These are phyloP conservation scores for Lithophane semibrunnea DNA, from an alignment of 2,888 invertebrate species.

Conservation along the genomic window DNA sequence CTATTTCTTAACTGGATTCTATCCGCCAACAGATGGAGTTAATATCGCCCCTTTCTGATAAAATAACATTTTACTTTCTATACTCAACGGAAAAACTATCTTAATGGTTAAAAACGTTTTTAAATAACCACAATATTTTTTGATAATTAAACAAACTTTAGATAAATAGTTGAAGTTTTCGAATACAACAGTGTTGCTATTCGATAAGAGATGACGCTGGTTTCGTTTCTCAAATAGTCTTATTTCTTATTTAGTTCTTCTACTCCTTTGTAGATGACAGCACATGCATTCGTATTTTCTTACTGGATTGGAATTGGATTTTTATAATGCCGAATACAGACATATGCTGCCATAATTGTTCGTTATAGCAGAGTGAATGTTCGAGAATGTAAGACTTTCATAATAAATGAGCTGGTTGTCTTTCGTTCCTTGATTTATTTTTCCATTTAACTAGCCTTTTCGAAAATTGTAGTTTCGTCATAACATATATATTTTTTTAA, in stretches of 20 bases:
- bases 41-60: accelerated
- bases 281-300: not conserved
- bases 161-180: too few species aligned
- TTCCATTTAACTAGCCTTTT: not conserved
- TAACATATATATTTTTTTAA: not conserved
- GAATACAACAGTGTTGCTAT: constrained; percentile 31
- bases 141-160: accelerated
- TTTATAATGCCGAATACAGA: not conserved
- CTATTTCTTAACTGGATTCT: not conserved
- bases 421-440: not conserved
- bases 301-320: constrained; percentile 4
- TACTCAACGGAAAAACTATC: not conserved
- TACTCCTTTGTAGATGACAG: constrained; percentile 63
- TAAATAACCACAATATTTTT: too few species aligned
- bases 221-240: constrained; percentile 14
- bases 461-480: not conserved
- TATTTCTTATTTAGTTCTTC: constrained; percentile 24
- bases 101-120: not conserved
- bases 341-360: not conserved
- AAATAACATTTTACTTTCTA: not conserved
- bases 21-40: constrained; percentile 39
- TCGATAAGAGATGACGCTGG: constrained; percentile 62
- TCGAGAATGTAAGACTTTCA: not conserved
- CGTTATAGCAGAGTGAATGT: too few species aligned
- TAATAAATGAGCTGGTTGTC: not conserved